Percentiles rank a stretch among this genome's conserved stretches.
These are phyloP conservation scores for Aspiorhynchus laticeps DNA, from an alignment of 2,113 vertebrate species.

Conservation along the genomic window DNA sequence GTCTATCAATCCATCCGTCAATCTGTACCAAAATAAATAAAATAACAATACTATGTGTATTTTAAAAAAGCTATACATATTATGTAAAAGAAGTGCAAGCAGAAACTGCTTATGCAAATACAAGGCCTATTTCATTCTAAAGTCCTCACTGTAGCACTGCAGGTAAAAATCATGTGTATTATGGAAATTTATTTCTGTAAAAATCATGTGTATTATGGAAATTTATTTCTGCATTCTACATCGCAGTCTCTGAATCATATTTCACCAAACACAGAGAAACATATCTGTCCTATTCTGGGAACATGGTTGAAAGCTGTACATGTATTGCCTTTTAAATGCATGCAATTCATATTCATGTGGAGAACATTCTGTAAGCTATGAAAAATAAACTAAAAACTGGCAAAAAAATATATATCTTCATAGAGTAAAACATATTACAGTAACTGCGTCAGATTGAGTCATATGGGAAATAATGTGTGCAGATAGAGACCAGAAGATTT, in stretches of 20 bases:
- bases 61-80: neutral
- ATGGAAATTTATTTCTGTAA: neutral
- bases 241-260: neutral
- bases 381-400: neutral
- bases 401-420: neutral
- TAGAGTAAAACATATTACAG: neutral
- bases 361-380: neutral
- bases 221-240: neutral
- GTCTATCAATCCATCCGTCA: neutral
- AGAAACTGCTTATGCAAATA: constrained; percentile 11
- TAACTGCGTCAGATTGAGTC: neutral
- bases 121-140: neutral
- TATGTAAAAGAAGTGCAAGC: neutral
- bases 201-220: too few species aligned
- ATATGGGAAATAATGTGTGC: neutral
- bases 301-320: neutral
- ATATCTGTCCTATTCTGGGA: neutral
- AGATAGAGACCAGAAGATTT: neutral
- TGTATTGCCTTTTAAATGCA: neutral
- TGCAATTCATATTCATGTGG: neutral
- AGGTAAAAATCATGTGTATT: too few species aligned
- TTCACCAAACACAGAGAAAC: neutral
- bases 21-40: neutral
- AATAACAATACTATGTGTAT: neutral
- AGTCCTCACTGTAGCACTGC: neutral